Evolutionary conservation across 2,113 vertebrate genomes (phyloP).

Genomic region (Pedionomus torquatus): DNA sequence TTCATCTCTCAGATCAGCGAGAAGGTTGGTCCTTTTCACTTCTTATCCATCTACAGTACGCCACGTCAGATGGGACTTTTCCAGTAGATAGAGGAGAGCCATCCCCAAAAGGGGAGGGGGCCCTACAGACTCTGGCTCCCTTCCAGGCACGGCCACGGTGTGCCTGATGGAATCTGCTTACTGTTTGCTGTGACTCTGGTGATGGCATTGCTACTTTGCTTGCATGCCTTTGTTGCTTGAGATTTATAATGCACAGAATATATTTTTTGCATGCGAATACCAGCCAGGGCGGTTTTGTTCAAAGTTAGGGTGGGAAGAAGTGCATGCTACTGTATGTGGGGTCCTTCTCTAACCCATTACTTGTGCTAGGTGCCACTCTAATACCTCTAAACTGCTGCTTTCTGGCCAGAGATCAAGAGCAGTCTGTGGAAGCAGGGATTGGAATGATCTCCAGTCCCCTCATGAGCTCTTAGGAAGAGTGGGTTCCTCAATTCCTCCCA

Average conservation of each 20-base stretch:
- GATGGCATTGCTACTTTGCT: constrained; percentile 55
- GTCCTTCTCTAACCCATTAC: constrained; percentile 23
- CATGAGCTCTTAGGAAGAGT: not conserved
- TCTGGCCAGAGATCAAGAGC: constrained; percentile 18
- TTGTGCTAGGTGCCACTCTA: not conserved
- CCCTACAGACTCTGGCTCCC: constrained; percentile 58
- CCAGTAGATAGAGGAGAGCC: constrained; percentile 81
- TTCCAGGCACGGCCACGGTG: constrained; percentile 67
- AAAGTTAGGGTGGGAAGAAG: not conserved
- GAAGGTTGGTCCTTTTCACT: constrained; percentile 99
- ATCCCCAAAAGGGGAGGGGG: constrained; percentile 69
- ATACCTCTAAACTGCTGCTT: constrained; percentile 21
- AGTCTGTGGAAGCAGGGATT: not conserved
- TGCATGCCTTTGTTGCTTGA: constrained; percentile 68
- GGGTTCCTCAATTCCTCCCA: not conserved
- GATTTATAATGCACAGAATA: constrained; percentile 17
- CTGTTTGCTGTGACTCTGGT: constrained; percentile 64
- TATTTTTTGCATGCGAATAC: constrained; percentile 54
- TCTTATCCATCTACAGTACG: constrained; percentile 84
- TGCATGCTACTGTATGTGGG: constrained; percentile 70
- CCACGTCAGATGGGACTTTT: constrained; percentile 82
- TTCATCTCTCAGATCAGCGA: constrained; percentile 99
- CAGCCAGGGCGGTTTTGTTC: not conserved
- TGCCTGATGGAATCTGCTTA: constrained; percentile 60
- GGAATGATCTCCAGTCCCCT: not conserved